phyloP scores from a whole-genome alignment of 2,113 vertebrate genomes.

The Tretioscincus oriximinensis region DNA sequence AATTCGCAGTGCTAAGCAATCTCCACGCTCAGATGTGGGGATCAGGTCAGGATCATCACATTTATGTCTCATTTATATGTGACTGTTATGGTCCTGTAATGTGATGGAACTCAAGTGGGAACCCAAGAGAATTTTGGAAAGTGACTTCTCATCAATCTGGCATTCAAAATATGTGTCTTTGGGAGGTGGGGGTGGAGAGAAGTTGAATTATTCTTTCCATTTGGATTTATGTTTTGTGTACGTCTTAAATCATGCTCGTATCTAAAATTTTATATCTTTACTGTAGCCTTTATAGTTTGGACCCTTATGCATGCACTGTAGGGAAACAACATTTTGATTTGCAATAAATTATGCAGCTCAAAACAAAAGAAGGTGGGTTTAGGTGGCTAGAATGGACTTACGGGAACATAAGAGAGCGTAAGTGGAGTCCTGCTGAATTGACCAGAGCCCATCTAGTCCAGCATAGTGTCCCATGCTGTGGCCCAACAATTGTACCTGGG shows the following conservation, averaged over 20 bases:
- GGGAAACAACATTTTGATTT: neutral
- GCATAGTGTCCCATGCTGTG: too few species aligned
- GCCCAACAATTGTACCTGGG: too few species aligned
- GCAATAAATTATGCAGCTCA: neutral
- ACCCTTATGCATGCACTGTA: neutral
- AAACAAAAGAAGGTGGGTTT: too few species aligned
- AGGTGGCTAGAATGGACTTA: too few species aligned
- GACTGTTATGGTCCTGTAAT: slow-evolving; percentile 25
- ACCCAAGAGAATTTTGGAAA: slow-evolving; percentile 25
- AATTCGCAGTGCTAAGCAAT: neutral
- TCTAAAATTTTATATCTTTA: neutral
- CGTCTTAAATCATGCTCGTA: neutral
- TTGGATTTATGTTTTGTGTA: neutral
- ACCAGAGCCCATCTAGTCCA: too few species aligned
- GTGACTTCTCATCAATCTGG: slow-evolving; percentile 13
- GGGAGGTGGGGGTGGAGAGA: neutral
- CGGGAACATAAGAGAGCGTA: too few species aligned
- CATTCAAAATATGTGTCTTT: slow-evolving; percentile 10
- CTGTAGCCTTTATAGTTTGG: neutral
- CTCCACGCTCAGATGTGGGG: neutral
- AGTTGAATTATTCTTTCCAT: too few species aligned
- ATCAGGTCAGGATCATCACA: slow-evolving; percentile 37
- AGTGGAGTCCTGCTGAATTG: too few species aligned
- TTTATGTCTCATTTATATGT: slow-evolving; percentile 35
- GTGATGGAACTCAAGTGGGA: slow-evolving; percentile 1